Percentiles rank a stretch among this genome's conserved stretches.
These are phyloP conservation scores for Streptopelia turtur DNA, from an alignment of 2,797 vertebrate species.

Conservation along the genomic window DNA sequence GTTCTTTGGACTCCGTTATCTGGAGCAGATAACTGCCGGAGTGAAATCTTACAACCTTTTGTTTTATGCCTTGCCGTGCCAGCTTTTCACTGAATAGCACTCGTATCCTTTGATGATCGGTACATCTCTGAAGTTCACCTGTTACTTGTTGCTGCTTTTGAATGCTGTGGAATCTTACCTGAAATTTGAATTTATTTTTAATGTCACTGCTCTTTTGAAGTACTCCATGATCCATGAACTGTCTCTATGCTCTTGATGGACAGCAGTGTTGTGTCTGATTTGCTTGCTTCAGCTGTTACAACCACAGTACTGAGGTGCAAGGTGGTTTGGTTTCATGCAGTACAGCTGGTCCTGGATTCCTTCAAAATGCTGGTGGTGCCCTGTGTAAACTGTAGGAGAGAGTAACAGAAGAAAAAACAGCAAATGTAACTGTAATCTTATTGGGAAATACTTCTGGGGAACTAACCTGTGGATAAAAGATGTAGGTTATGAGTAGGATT, in stretches of 20 bases:
- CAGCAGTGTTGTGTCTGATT: background rate
- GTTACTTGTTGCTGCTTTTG: background rate
- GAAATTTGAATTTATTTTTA: slow-evolving; percentile 12
- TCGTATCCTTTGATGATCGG: background rate
- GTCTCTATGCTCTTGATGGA: background rate
- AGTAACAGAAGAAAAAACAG: rapidly evolving
- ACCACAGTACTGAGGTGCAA: background rate
- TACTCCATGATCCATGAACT: background rate
- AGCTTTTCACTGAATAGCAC: background rate
- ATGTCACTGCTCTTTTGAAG: background rate
- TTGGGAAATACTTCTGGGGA: background rate
- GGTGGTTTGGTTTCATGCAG: background rate
- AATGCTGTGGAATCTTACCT: background rate
- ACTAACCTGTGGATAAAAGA: background rate
- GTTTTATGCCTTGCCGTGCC: background rate
- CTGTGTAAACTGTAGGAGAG: background rate
- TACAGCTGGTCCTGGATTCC: background rate
- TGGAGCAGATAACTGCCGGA: background rate
- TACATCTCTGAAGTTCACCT: background rate
- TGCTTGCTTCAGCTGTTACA: background rate
- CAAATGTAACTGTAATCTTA: background rate
- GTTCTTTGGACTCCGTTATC: background rate
- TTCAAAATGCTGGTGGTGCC: background rate
- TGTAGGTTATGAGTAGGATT: background rate
- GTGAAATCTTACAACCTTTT: background rate